These are phyloP conservation scores for Homarus gammarus DNA, from an alignment of 2,888 invertebrate species.

Conservation along the genomic window DNA sequence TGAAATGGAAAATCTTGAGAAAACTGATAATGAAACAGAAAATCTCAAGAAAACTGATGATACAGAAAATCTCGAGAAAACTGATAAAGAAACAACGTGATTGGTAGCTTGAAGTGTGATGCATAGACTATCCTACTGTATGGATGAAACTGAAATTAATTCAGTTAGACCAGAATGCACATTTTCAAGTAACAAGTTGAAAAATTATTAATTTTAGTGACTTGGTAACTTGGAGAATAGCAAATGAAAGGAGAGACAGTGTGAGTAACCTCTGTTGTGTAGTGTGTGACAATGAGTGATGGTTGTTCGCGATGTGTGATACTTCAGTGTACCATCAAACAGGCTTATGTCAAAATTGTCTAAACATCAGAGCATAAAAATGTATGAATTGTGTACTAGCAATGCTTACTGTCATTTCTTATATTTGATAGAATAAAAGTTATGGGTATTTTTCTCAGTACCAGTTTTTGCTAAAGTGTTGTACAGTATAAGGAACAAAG, in stretches of 20 bases:
- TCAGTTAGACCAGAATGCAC: not conserved
- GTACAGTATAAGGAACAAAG: not conserved
- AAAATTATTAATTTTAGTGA: not conserved
- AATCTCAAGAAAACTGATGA: too few species aligned
- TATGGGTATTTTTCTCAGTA: conserved; percentile 1
- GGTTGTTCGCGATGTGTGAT: conserved; percentile 8
- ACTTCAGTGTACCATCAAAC: conserved; percentile 24
- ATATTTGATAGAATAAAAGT: conserved; percentile 42
- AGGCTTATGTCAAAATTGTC: conserved; percentile 34
- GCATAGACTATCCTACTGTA: not conserved
- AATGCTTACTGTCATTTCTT: conserved; percentile 39
- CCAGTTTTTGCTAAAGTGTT: not conserved
- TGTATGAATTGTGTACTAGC: conserved; percentile 17
- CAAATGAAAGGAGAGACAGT: not conserved
- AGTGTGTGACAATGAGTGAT: not conserved
- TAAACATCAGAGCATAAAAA: not conserved
- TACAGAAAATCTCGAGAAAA: not conserved
- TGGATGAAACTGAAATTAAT: not conserved
- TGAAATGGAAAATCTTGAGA: too few species aligned
- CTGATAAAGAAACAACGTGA: conserved; percentile 30
- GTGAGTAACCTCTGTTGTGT: not conserved
- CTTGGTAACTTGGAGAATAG: not conserved
- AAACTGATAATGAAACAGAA: too few species aligned
- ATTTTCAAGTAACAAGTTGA: not conserved
- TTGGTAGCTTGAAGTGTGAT: conserved; percentile 16